Base-by-base conservation (phyloP, 2,888 invertebrate genomes). In the Rotaria macrura region DNA sequence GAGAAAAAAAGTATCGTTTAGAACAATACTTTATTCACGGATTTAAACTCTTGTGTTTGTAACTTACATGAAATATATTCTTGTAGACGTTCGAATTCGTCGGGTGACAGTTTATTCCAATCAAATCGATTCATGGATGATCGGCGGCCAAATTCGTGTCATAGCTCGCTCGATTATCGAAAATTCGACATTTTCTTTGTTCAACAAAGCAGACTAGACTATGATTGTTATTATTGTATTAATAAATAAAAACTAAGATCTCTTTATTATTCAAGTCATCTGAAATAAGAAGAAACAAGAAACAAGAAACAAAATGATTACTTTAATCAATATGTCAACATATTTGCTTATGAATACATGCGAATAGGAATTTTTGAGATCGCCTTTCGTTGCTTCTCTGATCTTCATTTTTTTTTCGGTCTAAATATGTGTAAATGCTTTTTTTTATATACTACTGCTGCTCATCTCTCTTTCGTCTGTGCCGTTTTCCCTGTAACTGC, bases 101-200 rank as follows among this genome's bases (percentile, higher is more conserved):
- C 94, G 25, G 96, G 96, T 88, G 96, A 96, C 89, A 96, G 93
- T 92, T 96, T 96, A 92, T 96, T 95, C 96, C 96, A 96, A 79
- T 79, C 43, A 79, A 79, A 79, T 79, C 79, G 79, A 43, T 43
- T 79, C 79, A 79, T 79, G 65, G 65, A 65, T 65, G 34, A 65
- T 65, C 29, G 65, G 34, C 34, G 34, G 29, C 34, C 65, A 65
- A 65, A 34, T 34, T 34, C 34, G 65, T 65, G 65, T 34, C 65
- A 65, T 65, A 14, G 34, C 34, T 65, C 34, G 20, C 34, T 65
- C 34, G 34, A 29, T 38, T 65, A 65, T 65, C 34, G 34, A 65
- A 65, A 65, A 34, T 5, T 65, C 34, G 34, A 65, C 65, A 65
- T 65, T 65, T 17, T 65, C 5, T 29, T 65, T 34, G 5, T 65